Conservation (phyloP, 2,888 invertebrate species). For the Drosophila nr. perissopoda region DNA sequence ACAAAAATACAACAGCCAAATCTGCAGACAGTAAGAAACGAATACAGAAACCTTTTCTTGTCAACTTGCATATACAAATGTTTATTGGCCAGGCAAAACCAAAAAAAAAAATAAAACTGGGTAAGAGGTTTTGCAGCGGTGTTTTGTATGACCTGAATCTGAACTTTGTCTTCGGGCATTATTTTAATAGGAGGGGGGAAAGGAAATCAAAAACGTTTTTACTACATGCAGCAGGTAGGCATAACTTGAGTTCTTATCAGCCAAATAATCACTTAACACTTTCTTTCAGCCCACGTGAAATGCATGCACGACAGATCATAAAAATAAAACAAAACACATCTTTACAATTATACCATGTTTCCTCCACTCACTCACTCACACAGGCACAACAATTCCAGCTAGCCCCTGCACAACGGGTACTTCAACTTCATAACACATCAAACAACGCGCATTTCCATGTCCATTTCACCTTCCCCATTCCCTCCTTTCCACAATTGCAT, state of each 20-base stretch:
- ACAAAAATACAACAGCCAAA: conserved; percentile 21
- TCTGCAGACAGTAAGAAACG: conserved; percentile 36
- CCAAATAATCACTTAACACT: conserved; percentile 51
- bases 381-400: conserved; percentile 8
- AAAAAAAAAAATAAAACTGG: conserved; percentile 19
- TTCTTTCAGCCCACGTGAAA: conserved; percentile 43
- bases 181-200: conserved; percentile 6
- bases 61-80: conserved; percentile 59
- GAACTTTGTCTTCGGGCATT: conserved; percentile 26
- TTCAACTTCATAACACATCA: conserved; percentile 52
- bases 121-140: conserved; percentile 39
- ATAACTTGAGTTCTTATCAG: conserved; percentile 56
- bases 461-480: not conserved
- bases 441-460: conserved; percentile 25
- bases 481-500: not conserved
- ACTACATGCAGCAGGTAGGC: conserved; percentile 28
- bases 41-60: conserved; percentile 50
- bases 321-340: conserved; percentile 26
- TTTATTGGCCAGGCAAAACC: conserved; percentile 40
- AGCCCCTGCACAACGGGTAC: conserved; percentile 41
- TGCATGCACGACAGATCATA: conserved; percentile 26
- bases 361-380: conserved; percentile 6
- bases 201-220: conserved; percentile 30
- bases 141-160: conserved; percentile 60
- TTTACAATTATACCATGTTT: conserved; percentile 15